A percentile compares a stretch with the other conserved stretches of the same genome.
Conservation (phyloP, 2,113 vertebrate genomes). For the Microcebus griseorufus region DNA sequence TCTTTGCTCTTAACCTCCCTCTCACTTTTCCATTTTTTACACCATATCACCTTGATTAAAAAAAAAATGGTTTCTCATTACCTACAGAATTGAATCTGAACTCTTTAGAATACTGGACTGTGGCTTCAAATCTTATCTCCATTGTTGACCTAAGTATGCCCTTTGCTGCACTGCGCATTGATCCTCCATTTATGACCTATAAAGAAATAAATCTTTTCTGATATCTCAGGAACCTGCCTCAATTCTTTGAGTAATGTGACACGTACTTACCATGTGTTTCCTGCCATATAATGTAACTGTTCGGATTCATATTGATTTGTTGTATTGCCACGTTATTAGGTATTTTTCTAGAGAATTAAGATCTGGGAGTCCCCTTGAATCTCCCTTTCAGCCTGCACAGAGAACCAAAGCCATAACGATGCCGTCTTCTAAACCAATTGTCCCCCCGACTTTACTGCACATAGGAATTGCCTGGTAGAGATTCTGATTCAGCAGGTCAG, state of each 20-base stretch:
- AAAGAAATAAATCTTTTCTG: not conserved
- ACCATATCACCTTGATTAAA: not conserved
- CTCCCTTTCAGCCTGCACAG: not conserved
- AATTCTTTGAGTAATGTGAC: not conserved
- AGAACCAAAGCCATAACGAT: accelerated
- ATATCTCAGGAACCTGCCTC: not conserved
- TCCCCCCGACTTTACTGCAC: no score
- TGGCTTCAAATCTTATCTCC: not conserved
- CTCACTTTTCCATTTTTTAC: not conserved
- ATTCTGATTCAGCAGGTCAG: not conserved
- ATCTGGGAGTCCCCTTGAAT: not conserved
- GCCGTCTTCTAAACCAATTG: not conserved
- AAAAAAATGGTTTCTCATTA: not conserved
- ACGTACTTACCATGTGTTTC: not conserved
- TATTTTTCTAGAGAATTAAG: not conserved
- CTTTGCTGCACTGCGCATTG: not conserved
- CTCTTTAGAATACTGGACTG: not conserved
- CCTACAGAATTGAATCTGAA: not conserved
- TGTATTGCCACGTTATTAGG: not conserved
- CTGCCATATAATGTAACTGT: not conserved
- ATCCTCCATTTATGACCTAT: not conserved
- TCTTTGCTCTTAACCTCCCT: not conserved
- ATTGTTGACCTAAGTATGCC: not conserved
- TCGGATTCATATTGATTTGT: not conserved
- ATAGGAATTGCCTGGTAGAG: not conserved